Conservation (phyloP, 1,140 invertebrate genomes). For the Sycobia sp. region DNA sequence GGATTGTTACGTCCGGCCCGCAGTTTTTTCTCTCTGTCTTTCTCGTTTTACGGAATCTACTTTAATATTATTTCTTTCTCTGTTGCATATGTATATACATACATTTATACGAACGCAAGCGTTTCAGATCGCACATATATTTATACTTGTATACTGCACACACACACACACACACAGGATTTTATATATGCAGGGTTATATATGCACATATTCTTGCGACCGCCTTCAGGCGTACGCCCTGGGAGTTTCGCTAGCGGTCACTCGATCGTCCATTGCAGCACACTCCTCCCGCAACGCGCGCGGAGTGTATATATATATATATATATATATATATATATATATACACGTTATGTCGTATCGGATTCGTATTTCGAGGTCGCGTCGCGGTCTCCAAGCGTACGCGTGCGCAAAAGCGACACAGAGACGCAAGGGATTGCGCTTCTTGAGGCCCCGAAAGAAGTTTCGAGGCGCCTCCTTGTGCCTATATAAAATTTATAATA, state of each 20-base stretch:
- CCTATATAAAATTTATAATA: too few species aligned
- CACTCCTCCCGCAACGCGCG: constrained; percentile 39
- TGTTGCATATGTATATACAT: too few species aligned
- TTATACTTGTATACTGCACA: too few species aligned
- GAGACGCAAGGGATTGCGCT: constrained; percentile 1
- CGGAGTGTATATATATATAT: too few species aligned
- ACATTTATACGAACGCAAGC: too few species aligned
- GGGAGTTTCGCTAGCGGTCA: constrained; percentile 39
- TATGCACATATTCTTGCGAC: background rate
- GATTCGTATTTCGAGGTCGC: constrained; percentile 47
- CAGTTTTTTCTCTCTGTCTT: constrained; percentile 11
- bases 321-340: too few species aligned
- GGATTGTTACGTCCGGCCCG: background rate
- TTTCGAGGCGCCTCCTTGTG: too few species aligned
- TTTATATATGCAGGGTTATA: background rate
- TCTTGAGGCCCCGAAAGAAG: too few species aligned
- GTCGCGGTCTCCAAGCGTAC: constrained; percentile 38
- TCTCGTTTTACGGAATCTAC: constrained; percentile 23
- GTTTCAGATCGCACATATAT: constrained; percentile 7
- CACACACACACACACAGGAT: too few species aligned
- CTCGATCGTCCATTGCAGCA: constrained; percentile 44
- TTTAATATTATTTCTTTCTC: constrained; percentile 7
- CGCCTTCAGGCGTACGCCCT: background rate
- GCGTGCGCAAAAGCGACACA: background rate
- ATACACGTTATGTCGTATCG: constrained; percentile 30